Evolutionary conservation across 1,140 invertebrate species (phyloP), one percentile per base, ranked within the genome.

Genomic region (Odontomachus brunneus): DNA sequence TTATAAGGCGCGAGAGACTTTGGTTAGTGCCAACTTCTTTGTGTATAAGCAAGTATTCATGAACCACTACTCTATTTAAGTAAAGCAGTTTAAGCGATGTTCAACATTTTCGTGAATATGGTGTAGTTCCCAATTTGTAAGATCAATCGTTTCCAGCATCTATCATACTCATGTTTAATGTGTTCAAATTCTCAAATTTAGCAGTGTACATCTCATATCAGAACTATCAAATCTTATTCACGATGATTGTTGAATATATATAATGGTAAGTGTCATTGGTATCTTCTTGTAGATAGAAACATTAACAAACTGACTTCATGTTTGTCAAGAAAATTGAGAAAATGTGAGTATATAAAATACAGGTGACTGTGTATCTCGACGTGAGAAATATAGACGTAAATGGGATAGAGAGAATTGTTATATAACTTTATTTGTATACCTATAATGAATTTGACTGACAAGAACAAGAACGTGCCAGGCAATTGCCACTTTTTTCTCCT

Each of bases 241-340:
- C 44, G 82, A 63, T 62, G 73, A 82, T 63, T 71, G 73, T 69
- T 75, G 57, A 74, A 74, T 74, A 17, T 63, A 38, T 7, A 38
- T 51, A 14, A 74, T 44, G 26, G 22, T 73, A 63, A 82, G 38
- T 29, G 62, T 49, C 17, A 74, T 85, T 83, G 51, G 33, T 49
- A 60, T 81, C 84, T 86, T 71, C 17, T 72, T 81, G 69, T 63
- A 66, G 33, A 78, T 62, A 49, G 29, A 65, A 55, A 67, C 71
- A 63, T 69, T 48, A 82, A 72, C 55, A 72, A 84, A 83, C 12
- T 29, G 26, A 59, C 51, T 74, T 74, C 49, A 24, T 75, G 17
- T 84, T 33, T 44, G 38, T 33, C 29, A 73, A 82, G 33, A 82
- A 80, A 80, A 80, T 69, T 57, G 44, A 57, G 33, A 80, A 57